Evolutionary conservation across 2,888 invertebrate genomes (phyloP).

Genomic region (Pegoplata infirma): DNA sequence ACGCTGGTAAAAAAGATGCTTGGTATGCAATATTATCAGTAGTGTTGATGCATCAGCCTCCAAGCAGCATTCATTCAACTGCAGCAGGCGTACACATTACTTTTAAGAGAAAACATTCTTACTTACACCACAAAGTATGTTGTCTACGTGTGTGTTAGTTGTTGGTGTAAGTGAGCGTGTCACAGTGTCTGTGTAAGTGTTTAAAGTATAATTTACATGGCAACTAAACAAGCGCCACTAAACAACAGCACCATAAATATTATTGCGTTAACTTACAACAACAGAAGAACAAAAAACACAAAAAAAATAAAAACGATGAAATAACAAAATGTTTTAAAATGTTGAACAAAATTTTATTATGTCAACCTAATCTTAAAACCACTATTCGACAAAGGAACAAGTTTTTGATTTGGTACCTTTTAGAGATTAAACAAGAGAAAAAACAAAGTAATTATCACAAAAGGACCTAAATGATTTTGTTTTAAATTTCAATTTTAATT

Average conservation of each 20-base stretch:
- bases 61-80: slow-evolving; percentile 58
- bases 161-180: slow-evolving; percentile 54
- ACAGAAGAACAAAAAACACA: slow-evolving; percentile 13
- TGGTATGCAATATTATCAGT: slow-evolving; percentile 60
- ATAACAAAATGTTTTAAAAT: slow-evolving; percentile 63
- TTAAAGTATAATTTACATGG: slow-evolving; percentile 72
- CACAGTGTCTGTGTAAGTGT: slow-evolving; percentile 66
- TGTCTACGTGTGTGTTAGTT: slow-evolving; percentile 20
- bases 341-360: slow-evolving; percentile 63
- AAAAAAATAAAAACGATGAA: slow-evolving; percentile 47
- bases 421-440: not conserved
- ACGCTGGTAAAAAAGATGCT: slow-evolving; percentile 49
- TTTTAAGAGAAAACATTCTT: no score
- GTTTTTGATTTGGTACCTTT: no score
- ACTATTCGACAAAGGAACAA: slow-evolving; percentile 6
- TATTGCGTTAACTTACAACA: slow-evolving; percentile 43
- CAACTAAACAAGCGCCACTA: slow-evolving; percentile 73
- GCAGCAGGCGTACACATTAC: slow-evolving; percentile 31
- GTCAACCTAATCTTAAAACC: slow-evolving; percentile 56
- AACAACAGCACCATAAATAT: slow-evolving; percentile 62
- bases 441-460: no score
- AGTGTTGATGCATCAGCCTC: slow-evolving; percentile 62
- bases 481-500: not conserved
- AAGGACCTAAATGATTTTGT: not conserved
- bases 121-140: not conserved